Evolutionary conservation across 2,888 invertebrate genomes (phyloP), one percentile per base, ranked within the genome.

Genomic region (Erebia aethiops): DNA sequence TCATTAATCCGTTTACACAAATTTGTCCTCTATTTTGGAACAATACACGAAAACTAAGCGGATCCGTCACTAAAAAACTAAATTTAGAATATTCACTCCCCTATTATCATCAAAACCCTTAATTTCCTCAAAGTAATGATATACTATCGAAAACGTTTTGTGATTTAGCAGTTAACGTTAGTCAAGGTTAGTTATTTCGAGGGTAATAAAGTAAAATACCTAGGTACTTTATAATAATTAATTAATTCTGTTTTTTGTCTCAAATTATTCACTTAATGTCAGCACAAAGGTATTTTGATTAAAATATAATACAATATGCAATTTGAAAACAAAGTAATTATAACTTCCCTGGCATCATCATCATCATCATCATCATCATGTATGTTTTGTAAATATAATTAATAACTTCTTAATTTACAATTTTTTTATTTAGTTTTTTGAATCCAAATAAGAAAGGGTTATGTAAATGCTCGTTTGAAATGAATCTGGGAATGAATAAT

Each of bases 91-190:
- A 57, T 56, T 66, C 66, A 66, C 66, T 43, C 18, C 1, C 18
- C 66, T 62, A 46, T 26, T 57, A 14, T 7, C 14, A 13, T 43
- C 16, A 13, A 56, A 66, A 46, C 66, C 66, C 10, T 46, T 66
- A 66, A 66, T 57, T 66, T 57, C 4, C 41, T 18, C 14, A 18
- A 35, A n/a, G 18, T 66, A 66, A 66, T 56, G 9, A 66, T 66
- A 65, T 66, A 56, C 14, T 21, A 46, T 14, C 43, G 2, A 46
- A 65, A 66, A 43, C 66, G 66, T 57, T 66, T 56, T 43, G 56
- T 21, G 11, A 54, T 10, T 43, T 43, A 43, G 56, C 13, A 66
- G 43, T 21, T 1, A 46, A 43, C 54, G 54, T 66, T 46, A 21
- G 46, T 61, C 18, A 52, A n/a, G 10, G 26, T n/a, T 52, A 43